Evolutionary conservation across 2,888 invertebrate genomes (phyloP).

Genomic region (Germaria angustata): DNA sequence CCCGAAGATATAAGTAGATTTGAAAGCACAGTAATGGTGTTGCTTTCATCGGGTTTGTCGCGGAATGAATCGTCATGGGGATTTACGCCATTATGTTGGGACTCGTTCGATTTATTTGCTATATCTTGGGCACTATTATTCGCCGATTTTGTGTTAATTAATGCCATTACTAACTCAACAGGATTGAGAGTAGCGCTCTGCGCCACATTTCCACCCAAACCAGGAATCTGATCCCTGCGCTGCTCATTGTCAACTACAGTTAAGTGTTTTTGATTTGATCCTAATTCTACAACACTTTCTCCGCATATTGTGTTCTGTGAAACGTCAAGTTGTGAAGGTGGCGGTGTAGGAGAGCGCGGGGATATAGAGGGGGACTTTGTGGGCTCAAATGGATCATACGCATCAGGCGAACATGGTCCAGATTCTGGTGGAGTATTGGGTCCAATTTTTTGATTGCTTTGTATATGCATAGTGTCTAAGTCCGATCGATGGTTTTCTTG

Average conservation of each 20-base stretch:
- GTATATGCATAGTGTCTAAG: conserved; percentile 69
- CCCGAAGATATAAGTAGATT: conserved; percentile 75
- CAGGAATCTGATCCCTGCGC: conserved; percentile 67
- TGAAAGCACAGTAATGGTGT: conserved; percentile 76
- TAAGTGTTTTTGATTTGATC: conserved; percentile 62
- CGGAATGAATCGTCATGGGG: conserved; percentile 69
- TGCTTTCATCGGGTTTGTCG: conserved; percentile 73
- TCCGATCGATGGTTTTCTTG: conserved; percentile 68
- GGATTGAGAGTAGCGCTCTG: conserved; percentile 81
- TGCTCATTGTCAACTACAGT: conserved; percentile 52
- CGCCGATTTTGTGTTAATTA: conserved; percentile 80
- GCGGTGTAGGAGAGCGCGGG: conserved; percentile 77
- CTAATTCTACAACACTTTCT: conserved; percentile 49
- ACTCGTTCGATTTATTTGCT: conserved; percentile 72
- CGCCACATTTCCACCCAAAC: conserved; percentile 61
- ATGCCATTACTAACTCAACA: conserved; percentile 83
- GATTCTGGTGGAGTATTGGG: conserved; percentile 87
- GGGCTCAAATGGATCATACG: conserved; percentile 95
- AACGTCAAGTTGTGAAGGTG: conserved; percentile 70
- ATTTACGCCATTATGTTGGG: conserved; percentile 69
- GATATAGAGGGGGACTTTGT: conserved; percentile 85
- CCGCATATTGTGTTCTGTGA: conserved; percentile 65
- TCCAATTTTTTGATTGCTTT: conserved; percentile 82
- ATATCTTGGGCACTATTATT: conserved; percentile 72
- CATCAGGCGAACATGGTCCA: conserved; percentile 88